Evolutionary conservation across 2,113 vertebrate genomes (phyloP).

Genomic region (Dicentrarchus labrax): DNA sequence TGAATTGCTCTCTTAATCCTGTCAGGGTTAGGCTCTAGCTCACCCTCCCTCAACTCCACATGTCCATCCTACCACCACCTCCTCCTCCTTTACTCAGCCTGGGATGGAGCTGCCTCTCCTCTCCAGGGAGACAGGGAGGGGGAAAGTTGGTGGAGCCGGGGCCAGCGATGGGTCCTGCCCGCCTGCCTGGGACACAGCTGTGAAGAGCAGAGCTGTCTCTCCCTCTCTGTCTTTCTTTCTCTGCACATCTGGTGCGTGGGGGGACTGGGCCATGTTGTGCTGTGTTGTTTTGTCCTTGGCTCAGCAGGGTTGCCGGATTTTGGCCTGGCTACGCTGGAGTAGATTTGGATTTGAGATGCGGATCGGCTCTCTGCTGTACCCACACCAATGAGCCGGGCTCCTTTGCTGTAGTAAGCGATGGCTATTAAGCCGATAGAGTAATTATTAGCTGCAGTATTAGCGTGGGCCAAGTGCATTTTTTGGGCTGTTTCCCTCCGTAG

Average conservation of each 20-base stretch:
- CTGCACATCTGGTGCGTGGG: conserved; percentile 67
- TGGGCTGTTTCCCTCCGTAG: conserved; percentile 26
- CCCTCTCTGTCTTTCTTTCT: conserved; percentile 45
- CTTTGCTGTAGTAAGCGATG: conserved; percentile 47
- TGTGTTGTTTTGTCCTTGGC: conserved; percentile 65
- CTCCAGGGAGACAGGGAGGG: conserved; percentile 45
- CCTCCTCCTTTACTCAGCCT: conserved; percentile 3
- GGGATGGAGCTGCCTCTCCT: conserved; percentile 49
- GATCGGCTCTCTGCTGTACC: conserved; percentile 51
- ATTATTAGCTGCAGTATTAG: conserved; percentile 67
- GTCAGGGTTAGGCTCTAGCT: conserved; percentile 51
- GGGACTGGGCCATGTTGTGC: conserved; percentile 45
- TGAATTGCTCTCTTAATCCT: conserved; percentile 69
- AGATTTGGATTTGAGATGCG: conserved; percentile 57
- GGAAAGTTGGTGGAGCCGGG: conserved; percentile 4
- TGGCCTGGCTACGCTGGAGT: conserved; percentile 45
- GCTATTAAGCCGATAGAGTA: conserved; percentile 60
- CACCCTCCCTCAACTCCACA: conserved; percentile 38
- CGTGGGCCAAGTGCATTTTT: conserved; percentile 33
- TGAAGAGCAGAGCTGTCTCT: conserved; percentile 56
- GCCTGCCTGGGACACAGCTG: conserved; percentile 63
- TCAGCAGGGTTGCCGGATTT: conserved; percentile 53
- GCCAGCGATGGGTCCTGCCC: conserved; percentile 34
- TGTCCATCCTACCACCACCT: conserved; percentile 38
- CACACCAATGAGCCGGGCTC: conserved; percentile 49